Evolutionary conservation across 2,113 vertebrate genomes (phyloP).

Genomic region (Microcebus jonahi): DNA sequence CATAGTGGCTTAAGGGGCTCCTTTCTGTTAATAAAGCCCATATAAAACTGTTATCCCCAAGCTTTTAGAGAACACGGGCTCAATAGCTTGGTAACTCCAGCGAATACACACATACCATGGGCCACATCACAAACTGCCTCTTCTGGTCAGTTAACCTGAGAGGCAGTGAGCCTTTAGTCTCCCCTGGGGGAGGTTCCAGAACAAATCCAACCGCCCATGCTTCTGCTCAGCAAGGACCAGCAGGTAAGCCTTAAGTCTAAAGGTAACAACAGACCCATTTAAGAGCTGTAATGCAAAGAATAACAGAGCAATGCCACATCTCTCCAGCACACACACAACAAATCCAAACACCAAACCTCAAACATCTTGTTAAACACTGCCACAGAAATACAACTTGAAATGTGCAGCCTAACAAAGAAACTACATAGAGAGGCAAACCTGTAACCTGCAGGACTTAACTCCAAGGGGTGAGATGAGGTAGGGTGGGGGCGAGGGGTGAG

Average conservation of each 20-base stretch:
- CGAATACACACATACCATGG: neutral
- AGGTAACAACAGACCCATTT: neutral
- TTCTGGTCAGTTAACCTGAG: neutral
- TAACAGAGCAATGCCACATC: neutral
- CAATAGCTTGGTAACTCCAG: no score
- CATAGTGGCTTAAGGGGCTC: neutral
- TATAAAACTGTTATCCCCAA: neutral
- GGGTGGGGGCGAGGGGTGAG: neutral
- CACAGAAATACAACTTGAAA: neutral
- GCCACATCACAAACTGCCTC: neutral
- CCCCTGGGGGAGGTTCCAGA: neutral
- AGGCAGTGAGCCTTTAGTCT: neutral
- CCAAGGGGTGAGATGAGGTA: fast-evolving
- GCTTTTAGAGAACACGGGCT: neutral
- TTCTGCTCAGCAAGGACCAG: neutral
- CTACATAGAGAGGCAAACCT: neutral
- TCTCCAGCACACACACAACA: neutral
- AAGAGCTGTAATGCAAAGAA: neutral
- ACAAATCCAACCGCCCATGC: neutral
- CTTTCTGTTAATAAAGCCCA: neutral
- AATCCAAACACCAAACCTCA: neutral
- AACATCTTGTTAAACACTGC: neutral
- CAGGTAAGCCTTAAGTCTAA: neutral
- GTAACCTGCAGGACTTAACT: neutral
- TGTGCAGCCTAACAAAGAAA: conserved; percentile 6